phyloP scores from a whole-genome alignment of 2,888 invertebrate species.

The Calliopum simillimum region DNA sequence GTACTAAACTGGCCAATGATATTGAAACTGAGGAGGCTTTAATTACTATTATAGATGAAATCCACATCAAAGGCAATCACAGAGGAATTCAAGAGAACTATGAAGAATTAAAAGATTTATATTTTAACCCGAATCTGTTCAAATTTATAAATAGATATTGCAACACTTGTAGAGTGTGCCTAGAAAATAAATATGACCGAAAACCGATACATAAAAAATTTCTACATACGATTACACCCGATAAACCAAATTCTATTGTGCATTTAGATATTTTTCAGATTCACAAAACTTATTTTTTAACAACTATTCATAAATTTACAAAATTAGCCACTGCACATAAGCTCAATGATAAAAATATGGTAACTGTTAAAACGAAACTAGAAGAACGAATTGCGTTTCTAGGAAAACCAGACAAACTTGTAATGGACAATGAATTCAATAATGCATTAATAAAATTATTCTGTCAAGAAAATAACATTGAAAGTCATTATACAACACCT shows the following conservation, averaged over 20 bases:
- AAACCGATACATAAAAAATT: constrained; percentile 36
- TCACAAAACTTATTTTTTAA: constrained; percentile 36
- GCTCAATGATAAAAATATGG: constrained; percentile 37
- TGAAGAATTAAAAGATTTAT: constrained; percentile 34
- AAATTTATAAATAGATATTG: constrained; percentile 38
- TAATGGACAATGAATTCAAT: constrained; percentile 43
- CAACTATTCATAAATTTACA: constrained; percentile 39
- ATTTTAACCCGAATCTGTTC: constrained; percentile 36
- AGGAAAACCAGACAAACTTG: constrained; percentile 30
- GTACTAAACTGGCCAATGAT: constrained; percentile 36
- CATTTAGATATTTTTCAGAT: constrained; percentile 41
- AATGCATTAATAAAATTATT: constrained; percentile 37
- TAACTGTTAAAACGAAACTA: constrained; percentile 35
- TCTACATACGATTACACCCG: constrained; percentile 31
- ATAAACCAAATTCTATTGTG: constrained; percentile 36
- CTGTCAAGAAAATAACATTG: constrained; percentile 35
- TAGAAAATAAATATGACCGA: constrained; percentile 41
- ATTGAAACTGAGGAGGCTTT: constrained; percentile 29
- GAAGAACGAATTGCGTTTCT: constrained; percentile 29
- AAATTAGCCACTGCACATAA: constrained; percentile 41
- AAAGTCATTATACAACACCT: constrained; percentile 39
- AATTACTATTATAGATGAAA: constrained; percentile 29
- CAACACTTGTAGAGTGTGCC: constrained; percentile 21
- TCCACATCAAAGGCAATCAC: constrained; percentile 32
- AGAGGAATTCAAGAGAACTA: constrained; percentile 38